phyloP scores from a whole-genome alignment of 2,888 invertebrate genomes.

The Slavum lentiscoides region DNA sequence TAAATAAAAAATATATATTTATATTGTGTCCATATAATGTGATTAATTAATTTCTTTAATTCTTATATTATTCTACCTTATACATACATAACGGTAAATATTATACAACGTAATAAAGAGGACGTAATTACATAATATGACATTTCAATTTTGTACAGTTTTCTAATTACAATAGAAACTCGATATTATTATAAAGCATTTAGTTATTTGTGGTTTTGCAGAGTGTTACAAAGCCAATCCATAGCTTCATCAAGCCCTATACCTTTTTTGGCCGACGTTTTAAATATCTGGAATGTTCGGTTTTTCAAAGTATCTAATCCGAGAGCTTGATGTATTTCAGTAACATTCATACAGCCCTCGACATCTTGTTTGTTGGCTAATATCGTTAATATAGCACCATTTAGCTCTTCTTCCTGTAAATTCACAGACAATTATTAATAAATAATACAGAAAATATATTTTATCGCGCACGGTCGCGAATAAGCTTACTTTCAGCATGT shows the following conservation, averaged over 20 bases:
- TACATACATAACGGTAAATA: background rate
- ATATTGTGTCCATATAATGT: conserved; percentile 1
- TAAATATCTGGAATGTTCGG: conserved; percentile 98
- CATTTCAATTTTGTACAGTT: conserved; percentile 33
- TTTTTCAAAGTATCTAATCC: conserved; percentile 93
- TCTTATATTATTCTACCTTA: background rate
- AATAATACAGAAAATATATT: background rate
- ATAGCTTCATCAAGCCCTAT: conserved; percentile 98
- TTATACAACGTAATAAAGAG: conserved; percentile 5
- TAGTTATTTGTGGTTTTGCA: conserved; percentile 82
- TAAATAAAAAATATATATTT: conserved; percentile 2
- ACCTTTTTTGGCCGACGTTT: conserved; percentile 97
- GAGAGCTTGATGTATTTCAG: conserved; percentile 94
- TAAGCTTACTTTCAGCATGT: conserved; percentile 87
- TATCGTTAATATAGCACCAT: conserved; percentile 92
- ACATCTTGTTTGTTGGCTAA: conserved; percentile 99
- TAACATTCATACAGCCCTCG: conserved; percentile 93
- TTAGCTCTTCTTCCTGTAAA: conserved; percentile 90
- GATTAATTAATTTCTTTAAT: background rate
- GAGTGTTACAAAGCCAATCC: conserved; percentile 95
- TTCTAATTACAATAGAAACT: conserved; percentile 40
- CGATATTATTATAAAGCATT: background rate
- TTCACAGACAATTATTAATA: background rate
- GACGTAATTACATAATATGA: conserved; percentile 21
- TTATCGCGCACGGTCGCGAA: background rate